These are phyloP conservation scores for Prunella fulvescens DNA, from an alignment of 2,113 vertebrate species.

Conservation along the genomic window DNA sequence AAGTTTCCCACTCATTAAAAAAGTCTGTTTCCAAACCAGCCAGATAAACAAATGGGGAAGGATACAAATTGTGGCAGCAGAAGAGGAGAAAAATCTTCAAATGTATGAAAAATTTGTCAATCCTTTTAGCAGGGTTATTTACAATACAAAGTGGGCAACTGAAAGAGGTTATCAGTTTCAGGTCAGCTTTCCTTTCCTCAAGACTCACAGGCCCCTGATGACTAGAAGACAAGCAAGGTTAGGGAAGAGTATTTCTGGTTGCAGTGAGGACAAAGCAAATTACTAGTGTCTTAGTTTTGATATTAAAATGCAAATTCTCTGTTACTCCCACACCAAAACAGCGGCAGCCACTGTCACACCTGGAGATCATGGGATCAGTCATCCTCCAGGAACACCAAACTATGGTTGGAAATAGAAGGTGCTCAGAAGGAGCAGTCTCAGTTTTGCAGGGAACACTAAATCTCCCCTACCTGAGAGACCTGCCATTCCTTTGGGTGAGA, in stretches of 20 bases:
- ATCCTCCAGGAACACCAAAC: background rate
- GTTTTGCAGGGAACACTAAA: background rate
- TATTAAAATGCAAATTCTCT: background rate
- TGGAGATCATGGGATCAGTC: background rate
- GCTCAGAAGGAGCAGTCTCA: background rate
- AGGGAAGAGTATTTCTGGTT: background rate
- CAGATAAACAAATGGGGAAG: background rate
- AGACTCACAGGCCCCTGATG: background rate
- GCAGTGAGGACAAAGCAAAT: background rate
- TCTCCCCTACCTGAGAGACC: background rate
- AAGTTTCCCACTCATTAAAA: background rate
- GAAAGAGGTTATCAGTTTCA: background rate
- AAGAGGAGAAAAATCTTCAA: background rate
- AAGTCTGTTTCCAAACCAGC: background rate
- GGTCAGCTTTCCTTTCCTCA: background rate
- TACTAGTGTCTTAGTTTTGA: background rate
- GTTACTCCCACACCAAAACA: background rate
- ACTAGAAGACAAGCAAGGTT: background rate
- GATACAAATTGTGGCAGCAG: background rate
- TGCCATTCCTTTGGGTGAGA: background rate
- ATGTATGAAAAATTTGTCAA: background rate
- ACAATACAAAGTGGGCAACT: background rate
- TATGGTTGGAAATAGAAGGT: background rate
- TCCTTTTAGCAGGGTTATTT: background rate
- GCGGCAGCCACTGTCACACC: background rate